A percentile compares a stretch with the other conserved stretches of the same genome.
phyloP scores from a whole-genome alignment of 2,888 invertebrate genomes.

The Cartodere bifasciata region DNA sequence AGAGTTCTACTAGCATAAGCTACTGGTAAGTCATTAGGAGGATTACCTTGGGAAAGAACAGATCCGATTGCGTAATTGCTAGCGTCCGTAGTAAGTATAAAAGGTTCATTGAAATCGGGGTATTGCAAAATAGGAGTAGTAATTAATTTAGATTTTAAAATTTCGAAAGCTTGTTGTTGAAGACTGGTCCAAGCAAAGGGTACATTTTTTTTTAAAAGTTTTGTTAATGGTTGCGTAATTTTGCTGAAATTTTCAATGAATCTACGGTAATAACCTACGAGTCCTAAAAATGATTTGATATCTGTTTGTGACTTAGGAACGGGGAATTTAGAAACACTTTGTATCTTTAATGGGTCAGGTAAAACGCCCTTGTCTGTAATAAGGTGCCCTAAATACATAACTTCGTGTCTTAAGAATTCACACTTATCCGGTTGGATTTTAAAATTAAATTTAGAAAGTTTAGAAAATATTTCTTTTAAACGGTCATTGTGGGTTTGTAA shows the following conservation, averaged over 20 bases:
- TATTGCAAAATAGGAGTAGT: conserved; percentile 15
- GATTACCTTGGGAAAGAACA: conserved; percentile 22
- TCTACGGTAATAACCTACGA: conserved; percentile 23
- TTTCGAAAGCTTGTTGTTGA: conserved; percentile 12
- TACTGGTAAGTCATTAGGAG: conserved; percentile 23
- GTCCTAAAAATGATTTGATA: conserved; percentile 22
- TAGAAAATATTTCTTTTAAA: conserved; percentile 17
- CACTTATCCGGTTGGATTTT: conserved; percentile 23
- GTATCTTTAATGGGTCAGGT: conserved; percentile 18
- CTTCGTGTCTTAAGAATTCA: conserved; percentile 19
- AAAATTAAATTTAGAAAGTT: conserved; percentile 17
- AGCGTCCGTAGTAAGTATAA: conserved; percentile 27
- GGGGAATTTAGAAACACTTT: conserved; percentile 16
- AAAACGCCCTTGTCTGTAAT: conserved; percentile 19
- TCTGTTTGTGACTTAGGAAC: conserved; percentile 12
- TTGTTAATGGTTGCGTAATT: conserved; percentile 20
- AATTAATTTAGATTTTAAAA: conserved; percentile 11
- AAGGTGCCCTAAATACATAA: conserved; percentile 20
- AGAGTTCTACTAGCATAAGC: conserved; percentile 26
- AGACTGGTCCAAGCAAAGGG: conserved; percentile 16
- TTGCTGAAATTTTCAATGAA: conserved; percentile 22
- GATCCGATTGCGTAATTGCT: conserved; percentile 23
- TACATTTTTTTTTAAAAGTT: conserved; percentile 15
- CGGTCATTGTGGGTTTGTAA: conserved; percentile 14
- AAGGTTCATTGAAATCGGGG: conserved; percentile 19